A percentile compares a stretch with the other conserved stretches of the same genome.
phyloP scores from a whole-genome alignment of 64 coral and sea anemone genomes.

The Pocillopora verrucosa region DNA sequence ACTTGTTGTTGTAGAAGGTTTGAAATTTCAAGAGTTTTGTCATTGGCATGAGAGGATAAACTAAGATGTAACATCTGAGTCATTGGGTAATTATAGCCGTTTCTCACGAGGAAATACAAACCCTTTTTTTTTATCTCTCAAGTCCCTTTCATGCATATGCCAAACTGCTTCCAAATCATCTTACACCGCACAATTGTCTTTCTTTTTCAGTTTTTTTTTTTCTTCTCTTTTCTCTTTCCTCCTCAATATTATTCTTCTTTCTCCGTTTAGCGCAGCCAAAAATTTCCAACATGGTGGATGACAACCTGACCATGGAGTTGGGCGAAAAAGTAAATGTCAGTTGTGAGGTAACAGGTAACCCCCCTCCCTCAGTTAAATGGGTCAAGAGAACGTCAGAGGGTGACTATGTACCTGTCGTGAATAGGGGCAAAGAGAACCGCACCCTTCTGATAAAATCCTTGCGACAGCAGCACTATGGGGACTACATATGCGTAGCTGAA shows the following conservation, averaged over 20 bases:
- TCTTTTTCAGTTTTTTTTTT: not conserved
- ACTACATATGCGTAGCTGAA: slow-evolving; percentile 33
- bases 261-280: slow-evolving; percentile 4
- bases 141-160: too few species aligned
- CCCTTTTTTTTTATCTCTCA: too few species aligned
- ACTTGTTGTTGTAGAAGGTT: too few species aligned
- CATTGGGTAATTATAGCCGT: too few species aligned
- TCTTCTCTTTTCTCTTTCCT: not conserved
- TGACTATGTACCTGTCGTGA: not conserved
- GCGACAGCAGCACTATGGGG: slow-evolving; percentile 37
- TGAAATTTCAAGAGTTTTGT: too few species aligned
- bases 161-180: not conserved
- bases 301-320: not conserved
- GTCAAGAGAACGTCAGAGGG: slow-evolving; percentile 16
- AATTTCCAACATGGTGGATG: not conserved
- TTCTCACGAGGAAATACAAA: too few species aligned
- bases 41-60: too few species aligned
- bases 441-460: slow-evolving; percentile 7
- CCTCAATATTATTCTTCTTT: not conserved
- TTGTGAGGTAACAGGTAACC: slow-evolving; percentile 47
- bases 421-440: not conserved
- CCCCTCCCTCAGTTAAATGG: slow-evolving; percentile 44
- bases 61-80: too few species aligned
- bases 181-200: not conserved
- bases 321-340: slow-evolving; percentile 35